These are phyloP conservation scores for Phytoseiulus persimilis DNA, from an alignment of 2,888 invertebrate genomes.

Conservation along the genomic window DNA sequence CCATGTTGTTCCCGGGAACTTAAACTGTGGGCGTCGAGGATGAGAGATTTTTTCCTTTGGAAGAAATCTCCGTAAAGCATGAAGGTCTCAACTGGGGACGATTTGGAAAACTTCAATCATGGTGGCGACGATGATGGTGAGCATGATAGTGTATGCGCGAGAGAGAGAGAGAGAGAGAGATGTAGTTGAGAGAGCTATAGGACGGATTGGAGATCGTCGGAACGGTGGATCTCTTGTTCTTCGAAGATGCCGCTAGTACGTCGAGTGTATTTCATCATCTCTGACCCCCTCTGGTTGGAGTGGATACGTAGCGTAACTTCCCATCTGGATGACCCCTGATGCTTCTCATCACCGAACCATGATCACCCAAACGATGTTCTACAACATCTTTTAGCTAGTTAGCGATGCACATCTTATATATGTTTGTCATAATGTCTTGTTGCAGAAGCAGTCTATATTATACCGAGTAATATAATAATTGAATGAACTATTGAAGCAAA, in stretches of 20 bases:
- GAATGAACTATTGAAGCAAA: conserved; percentile 28
- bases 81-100: background rate
- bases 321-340: background rate
- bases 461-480: conserved; percentile 35
- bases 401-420: conserved; percentile 38
- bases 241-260: background rate
- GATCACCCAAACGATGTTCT: background rate
- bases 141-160: background rate
- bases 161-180: background rate
- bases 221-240: background rate
- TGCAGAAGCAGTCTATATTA: conserved; percentile 35
- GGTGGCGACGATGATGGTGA: background rate
- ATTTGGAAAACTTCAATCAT: background rate
- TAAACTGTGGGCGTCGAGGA: background rate
- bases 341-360: background rate
- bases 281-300: background rate
- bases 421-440: conserved; percentile 37
- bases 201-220: background rate
- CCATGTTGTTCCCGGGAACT: background rate
- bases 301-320: background rate
- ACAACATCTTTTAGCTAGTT: conserved; percentile 11
- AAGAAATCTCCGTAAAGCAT: background rate
- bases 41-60: background rate
- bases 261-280: background rate
- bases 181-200: too few species aligned